These are phyloP conservation scores for Cydia fagiglandana DNA, from an alignment of 1,140 invertebrate genomes.

Conservation along the genomic window DNA sequence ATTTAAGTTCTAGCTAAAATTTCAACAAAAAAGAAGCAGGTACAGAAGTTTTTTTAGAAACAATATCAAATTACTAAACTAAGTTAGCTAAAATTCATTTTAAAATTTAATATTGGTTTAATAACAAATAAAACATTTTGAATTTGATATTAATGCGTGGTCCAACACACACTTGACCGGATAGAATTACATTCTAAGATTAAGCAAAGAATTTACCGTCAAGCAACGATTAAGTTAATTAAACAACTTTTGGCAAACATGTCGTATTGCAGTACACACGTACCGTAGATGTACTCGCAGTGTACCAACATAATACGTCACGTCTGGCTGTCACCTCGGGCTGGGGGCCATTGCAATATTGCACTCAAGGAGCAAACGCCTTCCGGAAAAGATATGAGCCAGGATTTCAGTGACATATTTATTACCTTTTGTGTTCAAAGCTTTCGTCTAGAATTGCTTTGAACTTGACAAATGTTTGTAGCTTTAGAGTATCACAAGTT, in stretches of 20 bases:
- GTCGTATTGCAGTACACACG: neutral
- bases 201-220: too few relatives aligned
- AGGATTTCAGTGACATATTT: neutral
- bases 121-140: too few relatives aligned
- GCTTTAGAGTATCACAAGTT: too few relatives aligned
- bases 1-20: too few relatives aligned
- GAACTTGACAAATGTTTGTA: neutral
- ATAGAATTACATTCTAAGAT: too few relatives aligned
- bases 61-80: too few relatives aligned
- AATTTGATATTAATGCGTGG: too few relatives aligned
- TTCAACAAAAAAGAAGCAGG: too few relatives aligned
- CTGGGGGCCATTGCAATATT: conserved; percentile 35
- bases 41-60: too few relatives aligned
- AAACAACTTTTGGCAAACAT: neutral
- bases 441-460: neutral
- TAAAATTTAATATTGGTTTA: too few relatives aligned
- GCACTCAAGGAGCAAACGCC: conserved; percentile 25
- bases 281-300: conserved; percentile 26
- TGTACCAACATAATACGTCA: conserved; percentile 39
- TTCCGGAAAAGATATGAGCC: conserved; percentile 36
- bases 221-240: neutral
- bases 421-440: neutral
- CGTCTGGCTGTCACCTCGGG: conserved; percentile 13
- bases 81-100: too few relatives aligned
- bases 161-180: too few relatives aligned